Percentiles rank a stretch among this genome's conserved stretches.
These are phyloP conservation scores for Xestoiulus laeticollis DNA, from an alignment of 2,888 invertebrate genomes.

Conservation along the genomic window DNA sequence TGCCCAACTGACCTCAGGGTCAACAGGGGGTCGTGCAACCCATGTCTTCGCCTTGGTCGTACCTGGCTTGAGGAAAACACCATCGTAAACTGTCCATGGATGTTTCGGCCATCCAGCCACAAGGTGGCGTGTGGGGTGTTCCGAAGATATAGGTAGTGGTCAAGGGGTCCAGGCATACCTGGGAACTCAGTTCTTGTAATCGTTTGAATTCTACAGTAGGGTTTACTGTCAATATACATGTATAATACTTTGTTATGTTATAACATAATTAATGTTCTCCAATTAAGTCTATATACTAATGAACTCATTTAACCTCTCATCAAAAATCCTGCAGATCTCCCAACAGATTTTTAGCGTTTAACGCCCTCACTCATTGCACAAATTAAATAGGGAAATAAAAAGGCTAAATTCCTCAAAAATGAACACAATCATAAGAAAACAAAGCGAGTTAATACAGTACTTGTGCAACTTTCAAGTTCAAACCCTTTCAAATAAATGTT, in stretches of 20 bases:
- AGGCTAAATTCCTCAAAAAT: background rate
- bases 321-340: too few relatives aligned
- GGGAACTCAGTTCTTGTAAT: too few relatives aligned
- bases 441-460: background rate
- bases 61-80: background rate
- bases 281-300: too few relatives aligned
- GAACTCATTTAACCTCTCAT: too few relatives aligned
- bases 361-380: background rate
- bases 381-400: background rate
- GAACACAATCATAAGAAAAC: background rate
- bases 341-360: too few relatives aligned
- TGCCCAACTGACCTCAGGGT: background rate
- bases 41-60: background rate
- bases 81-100: background rate
- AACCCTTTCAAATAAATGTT: background rate
- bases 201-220: background rate
- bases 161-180: background rate
- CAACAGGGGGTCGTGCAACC: background rate
- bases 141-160: background rate
- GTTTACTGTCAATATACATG: too few relatives aligned
- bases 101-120: background rate
- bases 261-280: too few relatives aligned
- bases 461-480: background rate
- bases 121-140: background rate
- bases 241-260: too few relatives aligned